Base-by-base conservation (phyloP, 2,888 invertebrate species). In the Ennomos fuscantarius region DNA sequence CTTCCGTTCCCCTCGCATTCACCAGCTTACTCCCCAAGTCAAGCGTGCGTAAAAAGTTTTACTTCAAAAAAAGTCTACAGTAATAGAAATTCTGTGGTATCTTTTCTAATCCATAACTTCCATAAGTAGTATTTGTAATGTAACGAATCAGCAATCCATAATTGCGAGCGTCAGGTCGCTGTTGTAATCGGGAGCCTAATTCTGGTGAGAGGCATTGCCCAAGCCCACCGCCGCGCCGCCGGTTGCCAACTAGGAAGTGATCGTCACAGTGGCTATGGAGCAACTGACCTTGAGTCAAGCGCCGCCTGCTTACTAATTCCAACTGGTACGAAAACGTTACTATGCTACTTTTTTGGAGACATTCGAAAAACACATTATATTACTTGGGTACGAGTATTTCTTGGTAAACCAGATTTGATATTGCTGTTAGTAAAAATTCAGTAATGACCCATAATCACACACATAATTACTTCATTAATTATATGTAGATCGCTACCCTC, bases 161-260 rank as follows among this genome's bases (percentile, higher is more conserved):
- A 11, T 37, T 37, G 46, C 45, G 13, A 46, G 11, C 47, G 45
- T 55, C 45, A 60, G 49, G 50, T 45, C 43, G 74, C 24, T 82
- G 81, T 82, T 76, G 86, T 78, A 86, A 86, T 70, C 71, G 70
- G 75, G 81, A 76, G 81, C 82, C 86, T 84, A 82, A 86, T 85
- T 87, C 85, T 78, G 81, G 89, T 87, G 87, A 88, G 88, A 87
- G 89, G 89, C 73, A 76, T 88, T 89, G 78, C 85, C 70, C 78
- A 88, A 87, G 85, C 52, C 31, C 40, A 13, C 70, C 68, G 55
- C 55, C 55, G 65, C 68, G 55, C 55, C 55, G 65, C 59, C 67
- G 79, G 78, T 86, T 82, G 83, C 83, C 84, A 83, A 89, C 84
- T 62, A 90, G 90, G 89, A 89, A 90, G 87, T 81, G 84, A 87